phyloP scores from a whole-genome alignment of 2,888 invertebrate species.

The Apantesis nais region DNA sequence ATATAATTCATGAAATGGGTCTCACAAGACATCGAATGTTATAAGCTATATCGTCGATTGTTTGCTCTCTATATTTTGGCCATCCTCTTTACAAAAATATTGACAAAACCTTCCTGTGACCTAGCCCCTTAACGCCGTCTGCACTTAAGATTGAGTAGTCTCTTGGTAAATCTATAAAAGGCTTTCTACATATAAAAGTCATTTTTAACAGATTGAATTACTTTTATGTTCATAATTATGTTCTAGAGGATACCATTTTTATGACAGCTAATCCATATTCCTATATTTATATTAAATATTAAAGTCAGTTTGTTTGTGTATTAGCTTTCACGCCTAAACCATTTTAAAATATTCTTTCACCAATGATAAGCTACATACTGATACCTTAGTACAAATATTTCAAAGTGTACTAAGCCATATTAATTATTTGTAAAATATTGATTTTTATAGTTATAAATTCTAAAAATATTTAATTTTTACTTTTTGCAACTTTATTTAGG shows the following conservation, averaged over 20 bases:
- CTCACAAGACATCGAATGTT: neutral
- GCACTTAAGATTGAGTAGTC: constrained; percentile 14
- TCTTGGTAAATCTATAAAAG: neutral
- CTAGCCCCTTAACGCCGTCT: constrained; percentile 13
- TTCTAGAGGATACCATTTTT: neutral
- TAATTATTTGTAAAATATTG: no score
- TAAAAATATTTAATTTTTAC: no score
- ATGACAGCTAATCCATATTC: neutral
- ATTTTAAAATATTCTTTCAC: no score
- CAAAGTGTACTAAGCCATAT: neutral
- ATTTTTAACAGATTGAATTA: neutral
- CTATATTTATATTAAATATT: neutral
- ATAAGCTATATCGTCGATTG: neutral
- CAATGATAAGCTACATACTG: no score
- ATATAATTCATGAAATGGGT: neutral
- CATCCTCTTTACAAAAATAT: constrained; percentile 11
- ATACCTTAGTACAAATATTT: neutral
- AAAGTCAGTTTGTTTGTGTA: no score
- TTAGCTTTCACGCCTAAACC: no score
- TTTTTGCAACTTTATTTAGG: no score
- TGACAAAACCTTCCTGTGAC: constrained; percentile 20
- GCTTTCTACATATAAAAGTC: neutral
- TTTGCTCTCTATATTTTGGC: constrained; percentile 14
- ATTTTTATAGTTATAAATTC: no score
- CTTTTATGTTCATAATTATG: neutral